Conservation (phyloP, 2,888 invertebrate genomes). For the Thysanoteuthis rhombus region DNA sequence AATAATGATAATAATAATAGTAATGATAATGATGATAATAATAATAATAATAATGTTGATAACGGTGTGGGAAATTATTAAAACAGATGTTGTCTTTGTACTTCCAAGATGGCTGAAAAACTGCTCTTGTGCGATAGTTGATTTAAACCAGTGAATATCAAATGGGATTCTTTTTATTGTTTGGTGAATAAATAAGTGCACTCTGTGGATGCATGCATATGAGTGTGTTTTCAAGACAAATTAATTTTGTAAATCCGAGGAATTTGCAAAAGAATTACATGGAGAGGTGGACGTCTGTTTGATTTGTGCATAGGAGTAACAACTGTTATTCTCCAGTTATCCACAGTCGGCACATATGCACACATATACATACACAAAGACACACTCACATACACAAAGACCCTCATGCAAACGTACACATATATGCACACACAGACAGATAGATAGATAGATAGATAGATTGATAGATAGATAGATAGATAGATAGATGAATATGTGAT, state of each 20-base stretch:
- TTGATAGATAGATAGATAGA: too few relatives aligned
- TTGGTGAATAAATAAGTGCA: neutral
- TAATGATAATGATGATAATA: neutral
- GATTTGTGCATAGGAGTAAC: neutral
- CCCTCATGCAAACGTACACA: neutral
- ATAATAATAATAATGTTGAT: neutral
- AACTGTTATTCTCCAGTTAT: neutral
- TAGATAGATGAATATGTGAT: too few relatives aligned
- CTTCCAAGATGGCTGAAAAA: neutral
- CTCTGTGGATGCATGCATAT: neutral
- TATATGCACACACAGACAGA: neutral
- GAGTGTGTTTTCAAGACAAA: neutral
- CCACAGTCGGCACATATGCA: neutral
- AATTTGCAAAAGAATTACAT: neutral
- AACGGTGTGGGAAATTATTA: neutral
- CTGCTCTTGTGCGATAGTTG: neutral
- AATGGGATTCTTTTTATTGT: neutral
- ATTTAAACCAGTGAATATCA: neutral
- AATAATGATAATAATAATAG: neutral
- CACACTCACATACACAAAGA: too few relatives aligned
- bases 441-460: neutral
- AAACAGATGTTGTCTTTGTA: neutral
- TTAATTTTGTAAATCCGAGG: neutral
- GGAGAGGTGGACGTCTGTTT: neutral
- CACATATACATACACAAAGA: neutral